Conservation (phyloP, 2,888 invertebrate genomes). For the Ectemnius cavifrons region DNA sequence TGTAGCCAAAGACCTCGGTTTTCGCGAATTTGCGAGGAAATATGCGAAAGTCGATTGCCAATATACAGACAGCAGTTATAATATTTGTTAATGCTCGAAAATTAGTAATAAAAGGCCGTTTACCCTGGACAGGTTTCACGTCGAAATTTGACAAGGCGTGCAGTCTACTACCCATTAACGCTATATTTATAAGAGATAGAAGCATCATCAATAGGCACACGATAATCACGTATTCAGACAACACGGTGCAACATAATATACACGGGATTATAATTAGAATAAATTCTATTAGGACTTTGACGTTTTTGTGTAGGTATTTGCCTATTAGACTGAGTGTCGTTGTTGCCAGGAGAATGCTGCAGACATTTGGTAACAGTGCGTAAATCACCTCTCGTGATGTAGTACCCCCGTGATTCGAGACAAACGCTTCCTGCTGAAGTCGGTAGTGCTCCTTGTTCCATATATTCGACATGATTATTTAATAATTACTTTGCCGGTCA, state of each 20-base stretch:
- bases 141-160: constrained; percentile 13
- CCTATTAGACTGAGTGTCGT: constrained; percentile 61
- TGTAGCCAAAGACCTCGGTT: constrained; percentile 90
- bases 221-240: constrained; percentile 64
- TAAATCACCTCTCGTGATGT: constrained; percentile 68
- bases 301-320: constrained; percentile 51
- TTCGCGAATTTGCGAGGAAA: constrained; percentile 94
- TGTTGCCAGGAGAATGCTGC: constrained; percentile 63
- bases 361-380: constrained; percentile 66
- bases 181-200: constrained; percentile 59
- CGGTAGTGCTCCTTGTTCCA: constrained; percentile 65
- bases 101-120: constrained; percentile 81
- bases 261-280: constrained; percentile 67
- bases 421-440: constrained; percentile 70
- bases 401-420: constrained; percentile 73
- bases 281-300: constrained; percentile 70
- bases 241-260: constrained; percentile 71
- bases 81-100: constrained; percentile 85
- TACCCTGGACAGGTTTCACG: constrained; percentile 11
- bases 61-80: constrained; percentile 88
- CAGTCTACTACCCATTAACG: constrained; percentile 51
- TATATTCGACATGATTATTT: constrained; percentile 51
- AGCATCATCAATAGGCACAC: constrained; percentile 61
- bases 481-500: constrained; percentile 8
- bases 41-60: constrained; percentile 95